phyloP scores from a whole-genome alignment of 2,888 invertebrate genomes.

The Acholoe squamosa region DNA sequence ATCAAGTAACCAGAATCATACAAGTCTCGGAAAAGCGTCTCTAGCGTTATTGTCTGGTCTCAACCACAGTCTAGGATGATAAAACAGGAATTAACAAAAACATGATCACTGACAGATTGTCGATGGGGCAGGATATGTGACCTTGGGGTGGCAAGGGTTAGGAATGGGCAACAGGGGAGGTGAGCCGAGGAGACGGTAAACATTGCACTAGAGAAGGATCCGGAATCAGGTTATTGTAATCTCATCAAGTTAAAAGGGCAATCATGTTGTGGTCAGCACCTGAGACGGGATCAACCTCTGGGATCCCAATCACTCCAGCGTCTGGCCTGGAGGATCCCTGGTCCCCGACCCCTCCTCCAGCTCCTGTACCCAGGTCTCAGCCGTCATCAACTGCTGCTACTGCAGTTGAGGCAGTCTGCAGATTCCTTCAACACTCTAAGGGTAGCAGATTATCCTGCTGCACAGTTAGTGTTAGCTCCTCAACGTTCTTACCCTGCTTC shows the following conservation, averaged over 20 bases:
- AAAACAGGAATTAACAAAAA: too few relatives aligned
- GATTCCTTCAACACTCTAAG: too few relatives aligned
- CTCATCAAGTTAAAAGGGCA: slow-evolving; percentile 53
- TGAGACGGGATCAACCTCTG: slow-evolving; percentile 42
- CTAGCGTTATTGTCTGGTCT: too few relatives aligned
- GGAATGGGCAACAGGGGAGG: neutral
- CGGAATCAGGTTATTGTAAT: slow-evolving; percentile 55
- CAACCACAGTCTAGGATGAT: too few relatives aligned
- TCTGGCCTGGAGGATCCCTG: neutral
- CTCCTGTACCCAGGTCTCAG: neutral
- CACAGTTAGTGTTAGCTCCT: too few relatives aligned
- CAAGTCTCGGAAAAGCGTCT: too few relatives aligned
- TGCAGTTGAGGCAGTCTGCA: neutral
- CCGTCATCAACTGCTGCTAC: neutral
- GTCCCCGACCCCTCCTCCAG: neutral
- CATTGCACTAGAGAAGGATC: slow-evolving; percentile 47
- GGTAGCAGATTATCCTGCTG: too few relatives aligned
- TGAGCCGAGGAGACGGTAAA: neutral
- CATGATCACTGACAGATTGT: neutral
- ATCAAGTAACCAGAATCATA: too few relatives aligned
- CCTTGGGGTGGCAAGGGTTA: neutral
- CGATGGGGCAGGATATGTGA: neutral
- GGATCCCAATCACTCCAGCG: neutral
- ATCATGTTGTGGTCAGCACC: slow-evolving; percentile 41
- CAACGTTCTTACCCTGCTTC: too few relatives aligned